Conservation (phyloP, 2,797 vertebrate species). For the Cynopterus sphinx region DNA sequence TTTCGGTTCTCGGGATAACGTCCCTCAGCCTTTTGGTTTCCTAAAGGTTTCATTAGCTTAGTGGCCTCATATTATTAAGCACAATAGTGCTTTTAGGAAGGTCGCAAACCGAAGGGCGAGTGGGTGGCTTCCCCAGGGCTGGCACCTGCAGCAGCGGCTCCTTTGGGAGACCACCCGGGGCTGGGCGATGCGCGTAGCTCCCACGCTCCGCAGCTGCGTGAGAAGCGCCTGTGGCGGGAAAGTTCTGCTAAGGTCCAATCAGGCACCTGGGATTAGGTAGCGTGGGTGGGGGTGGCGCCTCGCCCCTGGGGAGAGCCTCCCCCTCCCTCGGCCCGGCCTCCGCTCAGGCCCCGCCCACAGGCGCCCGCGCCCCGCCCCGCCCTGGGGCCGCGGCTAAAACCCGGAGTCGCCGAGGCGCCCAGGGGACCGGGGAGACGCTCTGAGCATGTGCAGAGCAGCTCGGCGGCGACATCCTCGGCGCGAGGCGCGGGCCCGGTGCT, state of each 20-base stretch:
- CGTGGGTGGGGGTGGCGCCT: rapidly evolving
- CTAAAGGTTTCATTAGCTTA: background rate
- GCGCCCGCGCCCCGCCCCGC: conserved; percentile 44
- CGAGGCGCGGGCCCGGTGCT: conserved; percentile 64
- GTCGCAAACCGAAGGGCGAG: rapidly evolving
- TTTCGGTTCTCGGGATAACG: background rate
- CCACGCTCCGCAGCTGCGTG: rapidly evolving
- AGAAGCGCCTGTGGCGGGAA: conserved; percentile 31
- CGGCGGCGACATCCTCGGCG: background rate
- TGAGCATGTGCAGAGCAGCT: conserved; percentile 76
- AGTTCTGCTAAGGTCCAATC: background rate
- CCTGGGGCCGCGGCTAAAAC: conserved; percentile 74
- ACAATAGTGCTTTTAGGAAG: background rate
- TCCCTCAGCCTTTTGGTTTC: background rate
- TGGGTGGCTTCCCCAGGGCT: rapidly evolving
- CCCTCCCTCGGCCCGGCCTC: rapidly evolving
- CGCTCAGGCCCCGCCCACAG: background rate
- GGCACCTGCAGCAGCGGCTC: background rate
- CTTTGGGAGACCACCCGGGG: background rate
- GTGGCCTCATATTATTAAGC: background rate
- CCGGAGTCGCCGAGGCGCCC: conserved; percentile 63
- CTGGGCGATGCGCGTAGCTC: rapidly evolving
- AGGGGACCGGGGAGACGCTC: conserved; percentile 61
- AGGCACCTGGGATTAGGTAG: conserved; percentile 33
- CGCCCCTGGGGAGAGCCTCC: background rate